phyloP scores from a whole-genome alignment of 1,140 invertebrate genomes.

The Pseudomyrmex pallidus region DNA sequence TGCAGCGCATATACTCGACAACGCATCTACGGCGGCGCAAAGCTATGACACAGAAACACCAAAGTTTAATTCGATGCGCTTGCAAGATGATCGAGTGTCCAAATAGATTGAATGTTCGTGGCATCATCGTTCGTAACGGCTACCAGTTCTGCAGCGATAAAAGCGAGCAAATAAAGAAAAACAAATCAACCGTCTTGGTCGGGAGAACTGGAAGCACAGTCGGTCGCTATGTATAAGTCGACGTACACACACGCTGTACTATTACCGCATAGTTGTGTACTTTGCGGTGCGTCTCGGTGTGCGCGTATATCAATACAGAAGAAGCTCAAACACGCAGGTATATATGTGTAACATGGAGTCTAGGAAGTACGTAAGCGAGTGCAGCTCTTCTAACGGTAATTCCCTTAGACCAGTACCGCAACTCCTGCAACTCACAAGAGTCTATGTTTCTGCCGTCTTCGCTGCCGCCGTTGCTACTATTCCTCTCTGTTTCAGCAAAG shows the following conservation, averaged over 20 bases:
- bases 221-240: conserved; percentile 12
- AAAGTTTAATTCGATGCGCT: conserved; percentile 14
- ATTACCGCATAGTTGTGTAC: background rate
- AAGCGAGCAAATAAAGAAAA: conserved; percentile 39
- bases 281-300: background rate
- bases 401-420: conserved; percentile 84
- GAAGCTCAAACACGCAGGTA: conserved; percentile 20
- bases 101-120: conserved; percentile 20
- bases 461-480: conserved; percentile 44
- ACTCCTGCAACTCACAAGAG: conserved; percentile 74
- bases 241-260: conserved; percentile 33
- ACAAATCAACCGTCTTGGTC: conserved; percentile 28
- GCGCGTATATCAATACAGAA: conserved; percentile 26
- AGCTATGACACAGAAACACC: conserved; percentile 48
- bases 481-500: conserved; percentile 65
- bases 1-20: conserved; percentile 7
- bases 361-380: conserved; percentile 81
- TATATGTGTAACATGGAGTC: conserved; percentile 72
- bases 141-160: conserved; percentile 34
- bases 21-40: conserved; percentile 28
- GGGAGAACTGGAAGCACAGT: conserved; percentile 43
- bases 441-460: conserved; percentile 61
- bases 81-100: conserved; percentile 36
- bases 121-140: conserved; percentile 23
- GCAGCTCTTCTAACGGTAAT: conserved; percentile 84